Conservation (phyloP, 2,888 invertebrate genomes). For the Euphydryas editha region DNA sequence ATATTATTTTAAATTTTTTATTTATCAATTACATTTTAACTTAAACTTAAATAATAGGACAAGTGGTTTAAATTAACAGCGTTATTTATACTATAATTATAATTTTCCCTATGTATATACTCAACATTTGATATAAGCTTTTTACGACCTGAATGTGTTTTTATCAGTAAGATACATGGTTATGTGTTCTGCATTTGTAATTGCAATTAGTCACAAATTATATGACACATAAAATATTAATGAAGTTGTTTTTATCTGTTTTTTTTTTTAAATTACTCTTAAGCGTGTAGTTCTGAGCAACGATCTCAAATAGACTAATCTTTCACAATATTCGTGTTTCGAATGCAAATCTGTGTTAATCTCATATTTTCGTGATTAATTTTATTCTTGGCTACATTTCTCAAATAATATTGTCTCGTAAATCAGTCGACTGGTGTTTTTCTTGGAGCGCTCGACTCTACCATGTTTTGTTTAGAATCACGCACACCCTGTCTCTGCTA, state of each 20-base stretch:
- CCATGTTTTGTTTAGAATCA: conserved; percentile 81
- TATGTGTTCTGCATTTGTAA: neutral
- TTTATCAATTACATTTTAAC: neutral
- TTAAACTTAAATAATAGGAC: neutral
- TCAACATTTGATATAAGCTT: neutral
- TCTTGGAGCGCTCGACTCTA: conserved; percentile 71
- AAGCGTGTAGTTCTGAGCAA: neutral
- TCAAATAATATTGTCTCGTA: conserved; percentile 80
- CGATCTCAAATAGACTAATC: conserved; percentile 30
- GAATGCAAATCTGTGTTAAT: conserved; percentile 70
- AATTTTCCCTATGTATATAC: neutral
- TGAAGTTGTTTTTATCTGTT: neutral
- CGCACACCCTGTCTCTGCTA: conserved; percentile 75
- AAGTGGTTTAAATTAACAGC: neutral
- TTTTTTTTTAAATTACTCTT: neutral
- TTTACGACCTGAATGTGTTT: neutral
- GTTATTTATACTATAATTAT: neutral
- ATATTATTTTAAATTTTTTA: too few species aligned
- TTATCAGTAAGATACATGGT: neutral
- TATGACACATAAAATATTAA: neutral
- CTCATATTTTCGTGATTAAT: conserved; percentile 70
- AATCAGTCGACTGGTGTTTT: conserved; percentile 80
- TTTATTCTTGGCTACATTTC: conserved; percentile 78
- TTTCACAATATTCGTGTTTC: conserved; percentile 40
- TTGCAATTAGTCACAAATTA: neutral